Evolutionary conservation across 2,797 vertebrate species (phyloP), one percentile per base, ranked within the genome.

Genomic region (Aphelocoma californica): DNA sequence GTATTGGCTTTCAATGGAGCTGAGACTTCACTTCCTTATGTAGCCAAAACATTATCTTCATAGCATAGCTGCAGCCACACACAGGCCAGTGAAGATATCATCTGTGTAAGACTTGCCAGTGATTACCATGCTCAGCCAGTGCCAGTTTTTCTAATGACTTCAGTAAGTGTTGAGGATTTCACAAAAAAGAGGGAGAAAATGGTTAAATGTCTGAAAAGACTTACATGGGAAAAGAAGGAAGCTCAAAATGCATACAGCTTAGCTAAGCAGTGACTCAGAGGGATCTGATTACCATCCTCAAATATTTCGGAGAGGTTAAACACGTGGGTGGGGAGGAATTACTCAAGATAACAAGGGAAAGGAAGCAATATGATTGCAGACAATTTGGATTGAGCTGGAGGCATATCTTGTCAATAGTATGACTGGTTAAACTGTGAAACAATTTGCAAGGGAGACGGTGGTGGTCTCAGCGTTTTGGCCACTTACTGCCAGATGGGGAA

Each of bases 251-350:
- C 78, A 47, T 77, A 71, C 11, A 85, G 92, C 93, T 97, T 92
- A 95, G 91, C 90, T 97, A 96, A 95, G 92, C 94, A 94, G 74
- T 96, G 95, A 96, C 93, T 97, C 95, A 97, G 90, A 95, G 53
- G 71, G 74, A 92, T 92, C 78, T 96, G 96, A 96, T 96, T 96
- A 88, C 94, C 42, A 85, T 84, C 78, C 71, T 86, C 91, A 95
- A 53, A 77, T 84, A 87, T 85, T 90, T 88, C 83, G 26, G 78
- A 81, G 86, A 96, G 90, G 96, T 97, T 96, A 96, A 96, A 95
- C 64, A 84, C 64, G 67, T 86, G 93, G 86, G 85, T 93, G 90
- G 73, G 85, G 28, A 96, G 67, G 86, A 97, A 93, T 85, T 93
- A 70, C 91, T 94, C 83, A 80, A 81, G 90, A 96, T 80, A 90